These are phyloP conservation scores for Papilio dardanus DNA, from an alignment of 1,140 invertebrate species.

Conservation along the genomic window DNA sequence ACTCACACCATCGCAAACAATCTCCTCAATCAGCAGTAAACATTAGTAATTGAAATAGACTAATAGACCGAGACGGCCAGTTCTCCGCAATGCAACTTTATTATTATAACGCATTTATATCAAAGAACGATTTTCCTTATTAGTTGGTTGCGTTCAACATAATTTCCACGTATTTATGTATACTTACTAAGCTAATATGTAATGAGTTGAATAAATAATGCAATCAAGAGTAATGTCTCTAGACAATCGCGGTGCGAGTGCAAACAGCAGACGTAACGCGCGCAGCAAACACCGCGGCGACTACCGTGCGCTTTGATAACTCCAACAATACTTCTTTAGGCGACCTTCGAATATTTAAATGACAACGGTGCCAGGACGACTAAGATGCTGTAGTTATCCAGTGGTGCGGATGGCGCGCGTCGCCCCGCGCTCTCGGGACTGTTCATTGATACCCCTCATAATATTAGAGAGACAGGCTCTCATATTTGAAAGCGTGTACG, in stretches of 20 bases:
- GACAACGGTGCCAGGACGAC: too few relatives aligned
- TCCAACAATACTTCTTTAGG: too few relatives aligned
- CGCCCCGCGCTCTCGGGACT: too few relatives aligned
- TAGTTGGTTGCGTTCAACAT: background rate
- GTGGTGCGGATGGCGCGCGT: too few relatives aligned
- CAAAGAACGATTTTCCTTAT: background rate
- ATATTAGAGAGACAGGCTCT: too few relatives aligned
- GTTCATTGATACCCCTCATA: too few relatives aligned
- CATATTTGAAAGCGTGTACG: background rate
- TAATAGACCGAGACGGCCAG: background rate
- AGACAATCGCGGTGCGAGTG: background rate
- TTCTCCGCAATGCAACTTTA: background rate
- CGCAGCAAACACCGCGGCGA: too few relatives aligned
- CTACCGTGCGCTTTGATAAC: too few relatives aligned
- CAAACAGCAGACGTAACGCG: too few relatives aligned
- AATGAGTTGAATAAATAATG: background rate
- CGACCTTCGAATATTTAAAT: too few relatives aligned
- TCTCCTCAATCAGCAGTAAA: background rate
- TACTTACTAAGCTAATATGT: background rate
- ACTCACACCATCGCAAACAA: background rate
- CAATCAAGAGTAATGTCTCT: background rate
- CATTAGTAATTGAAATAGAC: background rate
- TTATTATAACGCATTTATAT: background rate
- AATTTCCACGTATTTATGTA: background rate
- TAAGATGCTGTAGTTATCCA: too few relatives aligned